A percentile compares a stretch with the other conserved stretches of the same genome.
Evolutionary conservation across 2,797 vertebrate species (phyloP).

Genomic region (Syngnathus acus): DNA sequence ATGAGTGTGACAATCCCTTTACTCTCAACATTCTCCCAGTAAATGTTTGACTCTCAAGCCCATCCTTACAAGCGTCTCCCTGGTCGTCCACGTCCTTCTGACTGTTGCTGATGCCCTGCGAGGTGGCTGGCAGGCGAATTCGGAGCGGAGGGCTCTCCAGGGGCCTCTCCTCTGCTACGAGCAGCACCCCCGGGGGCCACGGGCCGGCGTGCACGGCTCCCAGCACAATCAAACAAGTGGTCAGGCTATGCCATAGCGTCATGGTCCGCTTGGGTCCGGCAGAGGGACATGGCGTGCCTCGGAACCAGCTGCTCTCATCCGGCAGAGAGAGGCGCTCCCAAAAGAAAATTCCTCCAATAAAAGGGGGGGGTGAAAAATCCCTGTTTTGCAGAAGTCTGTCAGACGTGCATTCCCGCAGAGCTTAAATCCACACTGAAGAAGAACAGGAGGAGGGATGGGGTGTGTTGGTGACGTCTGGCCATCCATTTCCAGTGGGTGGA

Average conservation of each 20-base stretch:
- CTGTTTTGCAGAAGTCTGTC: background rate
- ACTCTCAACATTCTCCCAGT: background rate
- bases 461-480: constrained; percentile 40
- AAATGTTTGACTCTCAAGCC: background rate
- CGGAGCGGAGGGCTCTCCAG: constrained; percentile 46
- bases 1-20: too few relatives aligned
- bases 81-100: constrained; percentile 4
- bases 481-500: constrained; percentile 31
- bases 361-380: background rate
- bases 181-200: constrained; percentile 23
- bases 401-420: background rate
- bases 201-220: constrained; percentile 40
- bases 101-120: constrained; percentile 15
- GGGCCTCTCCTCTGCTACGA: constrained; percentile 35
- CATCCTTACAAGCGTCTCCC: constrained; percentile 19
- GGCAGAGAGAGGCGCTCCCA: background rate
- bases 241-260: constrained; percentile 69
- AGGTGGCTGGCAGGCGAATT: constrained; percentile 21
- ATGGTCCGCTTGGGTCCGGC: constrained; percentile 59
- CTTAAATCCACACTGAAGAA: constrained; percentile 11
- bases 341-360: background rate
- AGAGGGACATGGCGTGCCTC: constrained; percentile 50
- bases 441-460: constrained; percentile 7
- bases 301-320: constrained; percentile 37
- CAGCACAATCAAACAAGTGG: constrained; percentile 65